Evolutionary conservation across 2,797 vertebrate species (phyloP).

Genomic region (Tympanoctomys barrerae): DNA sequence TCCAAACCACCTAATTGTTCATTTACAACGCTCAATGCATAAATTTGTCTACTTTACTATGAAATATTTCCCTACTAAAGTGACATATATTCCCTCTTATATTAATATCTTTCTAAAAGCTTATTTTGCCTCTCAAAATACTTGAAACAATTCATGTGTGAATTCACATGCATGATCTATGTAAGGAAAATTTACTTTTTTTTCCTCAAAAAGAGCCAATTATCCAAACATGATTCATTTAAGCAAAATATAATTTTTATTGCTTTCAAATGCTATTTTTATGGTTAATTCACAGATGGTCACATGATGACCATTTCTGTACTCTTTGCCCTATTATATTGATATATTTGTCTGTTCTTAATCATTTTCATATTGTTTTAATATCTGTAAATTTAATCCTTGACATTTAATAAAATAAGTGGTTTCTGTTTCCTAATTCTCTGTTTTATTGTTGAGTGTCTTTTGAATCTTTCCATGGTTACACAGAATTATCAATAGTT

Average conservation of each 20-base stretch:
- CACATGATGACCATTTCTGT: not conserved
- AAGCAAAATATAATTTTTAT: not conserved
- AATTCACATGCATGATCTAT: not conserved
- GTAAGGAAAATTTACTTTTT: not conserved
- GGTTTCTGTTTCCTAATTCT: not conserved
- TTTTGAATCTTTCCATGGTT: not conserved
- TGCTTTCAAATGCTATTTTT: not conserved
- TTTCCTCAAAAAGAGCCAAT: not conserved
- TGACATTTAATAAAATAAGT: not conserved
- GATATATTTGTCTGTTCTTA: not conserved
- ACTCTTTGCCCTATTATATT: not conserved
- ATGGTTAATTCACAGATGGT: not conserved
- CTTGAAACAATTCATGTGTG: not conserved
- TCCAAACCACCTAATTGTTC: not conserved
- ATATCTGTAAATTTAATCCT: not conserved
- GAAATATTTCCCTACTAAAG: not conserved
- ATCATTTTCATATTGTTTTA: not conserved
- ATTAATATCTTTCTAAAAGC: not conserved
- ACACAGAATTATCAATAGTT: not conserved
- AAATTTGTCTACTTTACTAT: not conserved
- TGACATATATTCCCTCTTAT: not conserved
- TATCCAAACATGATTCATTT: not conserved
- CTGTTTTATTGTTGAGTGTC: not conserved
- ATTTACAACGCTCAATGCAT: not conserved
- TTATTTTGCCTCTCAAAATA: not conserved